phyloP scores from a whole-genome alignment of 64 coral and sea anemone genomes.

The Anthopleura sola region DNA sequence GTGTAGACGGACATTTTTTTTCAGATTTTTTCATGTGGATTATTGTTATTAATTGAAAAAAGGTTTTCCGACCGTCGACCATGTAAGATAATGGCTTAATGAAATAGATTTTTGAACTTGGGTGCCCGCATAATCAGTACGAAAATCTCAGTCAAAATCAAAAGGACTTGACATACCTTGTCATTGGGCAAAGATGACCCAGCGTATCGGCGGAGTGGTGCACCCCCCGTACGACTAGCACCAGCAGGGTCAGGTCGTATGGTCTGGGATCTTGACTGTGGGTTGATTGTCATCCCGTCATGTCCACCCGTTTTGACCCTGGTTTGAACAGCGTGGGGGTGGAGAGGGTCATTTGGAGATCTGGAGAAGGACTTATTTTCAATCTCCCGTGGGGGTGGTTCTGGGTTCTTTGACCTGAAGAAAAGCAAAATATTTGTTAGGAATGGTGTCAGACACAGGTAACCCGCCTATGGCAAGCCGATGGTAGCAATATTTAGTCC shows the following conservation, averaged over 20 bases:
- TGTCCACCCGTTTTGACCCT: slow-evolving; percentile 76
- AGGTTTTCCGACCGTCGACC: too few relatives aligned
- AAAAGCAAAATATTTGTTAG: not conserved
- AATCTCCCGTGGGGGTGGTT: slow-evolving; percentile 59
- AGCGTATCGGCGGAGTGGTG: slow-evolving; percentile 53
- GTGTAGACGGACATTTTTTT: too few relatives aligned
- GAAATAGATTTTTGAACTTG: too few relatives aligned
- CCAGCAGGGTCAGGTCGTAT: slow-evolving; percentile 70
- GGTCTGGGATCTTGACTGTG: slow-evolving; percentile 76
- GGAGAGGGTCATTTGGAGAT: slow-evolving; percentile 82
- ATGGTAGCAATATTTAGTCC: too few relatives aligned
- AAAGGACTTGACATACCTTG: not conserved
- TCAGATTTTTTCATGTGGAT: too few relatives aligned
- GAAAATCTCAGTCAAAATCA: too few relatives aligned
- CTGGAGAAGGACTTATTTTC: slow-evolving; percentile 80
- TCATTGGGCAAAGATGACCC: slow-evolving; percentile 55
- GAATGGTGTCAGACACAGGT: too few relatives aligned
- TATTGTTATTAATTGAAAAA: too few relatives aligned
- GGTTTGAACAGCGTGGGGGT: slow-evolving; percentile 80
- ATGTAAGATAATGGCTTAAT: too few relatives aligned
- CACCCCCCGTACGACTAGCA: slow-evolving; percentile 72
- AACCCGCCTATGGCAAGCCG: too few relatives aligned
- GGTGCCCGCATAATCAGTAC: too few relatives aligned
- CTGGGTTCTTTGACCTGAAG: slow-evolving; percentile 56
- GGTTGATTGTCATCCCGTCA: slow-evolving; percentile 82